phyloP scores from a whole-genome alignment of 1,140 invertebrate genomes.

The Drosophila ananassae region DNA sequence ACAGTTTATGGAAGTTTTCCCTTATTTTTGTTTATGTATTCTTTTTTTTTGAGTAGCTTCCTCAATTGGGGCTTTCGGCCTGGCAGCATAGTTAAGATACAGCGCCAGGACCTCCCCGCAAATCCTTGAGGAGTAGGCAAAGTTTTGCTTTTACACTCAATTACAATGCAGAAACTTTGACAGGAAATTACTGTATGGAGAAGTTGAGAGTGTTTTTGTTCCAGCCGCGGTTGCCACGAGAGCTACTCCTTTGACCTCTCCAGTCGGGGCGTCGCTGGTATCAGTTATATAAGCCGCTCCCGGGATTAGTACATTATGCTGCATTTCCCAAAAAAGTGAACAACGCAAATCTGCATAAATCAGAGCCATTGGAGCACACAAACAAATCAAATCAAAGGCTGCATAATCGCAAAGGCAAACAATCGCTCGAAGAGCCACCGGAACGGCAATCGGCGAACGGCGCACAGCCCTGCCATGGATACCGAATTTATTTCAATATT shows the following conservation, averaged over 20 bases:
- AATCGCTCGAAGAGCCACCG: slow-evolving; percentile 36
- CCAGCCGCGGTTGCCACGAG: slow-evolving; percentile 20
- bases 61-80: slow-evolving; percentile 68
- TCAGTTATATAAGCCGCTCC: neutral
- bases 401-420: slow-evolving; percentile 76
- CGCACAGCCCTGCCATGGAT: slow-evolving; percentile 27
- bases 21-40: slow-evolving; percentile 52
- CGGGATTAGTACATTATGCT: neutral
- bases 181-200: slow-evolving; percentile 74
- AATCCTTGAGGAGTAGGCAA: slow-evolving; percentile 51
- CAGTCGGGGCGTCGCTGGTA: neutral
- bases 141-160: slow-evolving; percentile 80
- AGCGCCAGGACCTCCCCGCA: slow-evolving; percentile 51
- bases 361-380: slow-evolving; percentile 46
- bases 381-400: slow-evolving; percentile 79
- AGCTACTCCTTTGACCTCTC: slow-evolving; percentile 1
- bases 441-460: slow-evolving; percentile 27
- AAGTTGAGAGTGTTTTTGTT: slow-evolving; percentile 65
- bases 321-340: slow-evolving; percentile 11
- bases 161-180: slow-evolving; percentile 80
- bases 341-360: slow-evolving; percentile 49
- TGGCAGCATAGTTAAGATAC: slow-evolving; percentile 64
- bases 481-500: slow-evolving; percentile 71
- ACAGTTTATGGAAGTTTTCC: slow-evolving; percentile 56
- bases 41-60: slow-evolving; percentile 75